phyloP scores from a whole-genome alignment of 2,888 invertebrate genomes.

The Orgyia antiqua region DNA sequence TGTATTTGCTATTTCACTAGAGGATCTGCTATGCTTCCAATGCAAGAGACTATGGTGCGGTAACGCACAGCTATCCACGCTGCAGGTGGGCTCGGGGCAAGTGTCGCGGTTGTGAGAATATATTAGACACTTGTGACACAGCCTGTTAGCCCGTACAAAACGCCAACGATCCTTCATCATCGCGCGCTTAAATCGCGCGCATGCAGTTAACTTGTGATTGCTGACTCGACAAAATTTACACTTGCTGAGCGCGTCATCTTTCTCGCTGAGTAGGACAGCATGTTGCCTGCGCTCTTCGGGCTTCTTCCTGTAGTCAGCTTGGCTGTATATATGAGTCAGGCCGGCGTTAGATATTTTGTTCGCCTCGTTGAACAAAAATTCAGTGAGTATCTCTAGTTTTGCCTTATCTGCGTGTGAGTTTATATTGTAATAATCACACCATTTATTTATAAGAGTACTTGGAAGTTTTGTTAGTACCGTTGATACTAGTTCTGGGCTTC shows the following conservation, averaged over 20 bases:
- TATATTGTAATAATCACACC: too few relatives aligned
- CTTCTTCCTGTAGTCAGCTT: not conserved
- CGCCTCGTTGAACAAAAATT: slow-evolving; percentile 2
- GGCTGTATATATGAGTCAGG: not conserved
- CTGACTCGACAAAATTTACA: slow-evolving; percentile 1
- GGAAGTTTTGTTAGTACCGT: slow-evolving; percentile 2
- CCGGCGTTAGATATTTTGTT: slow-evolving; percentile 1
- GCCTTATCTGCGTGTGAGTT: not conserved
- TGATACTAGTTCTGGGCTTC: slow-evolving; percentile 1
- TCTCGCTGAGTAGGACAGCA: not conserved
- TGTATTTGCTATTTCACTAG: too few relatives aligned
- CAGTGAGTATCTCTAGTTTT: not conserved
- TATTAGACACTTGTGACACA: slow-evolving; percentile 2
- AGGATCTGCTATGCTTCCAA: not conserved
- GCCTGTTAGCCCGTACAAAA: not conserved
- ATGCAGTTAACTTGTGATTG: not conserved
- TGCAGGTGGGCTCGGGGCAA: not conserved
- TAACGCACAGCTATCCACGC: not conserved
- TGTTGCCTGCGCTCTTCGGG: not conserved
- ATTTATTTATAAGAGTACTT: not conserved
- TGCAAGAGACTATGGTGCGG: slow-evolving; percentile 3
- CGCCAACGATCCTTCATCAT: slow-evolving; percentile 4
- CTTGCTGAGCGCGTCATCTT: not conserved
- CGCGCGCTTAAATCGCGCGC: slow-evolving; percentile 1
- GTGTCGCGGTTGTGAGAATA: not conserved